These are phyloP conservation scores for Gymnocephalus cernua DNA, from an alignment of 2,113 vertebrate genomes.

Conservation along the genomic window DNA sequence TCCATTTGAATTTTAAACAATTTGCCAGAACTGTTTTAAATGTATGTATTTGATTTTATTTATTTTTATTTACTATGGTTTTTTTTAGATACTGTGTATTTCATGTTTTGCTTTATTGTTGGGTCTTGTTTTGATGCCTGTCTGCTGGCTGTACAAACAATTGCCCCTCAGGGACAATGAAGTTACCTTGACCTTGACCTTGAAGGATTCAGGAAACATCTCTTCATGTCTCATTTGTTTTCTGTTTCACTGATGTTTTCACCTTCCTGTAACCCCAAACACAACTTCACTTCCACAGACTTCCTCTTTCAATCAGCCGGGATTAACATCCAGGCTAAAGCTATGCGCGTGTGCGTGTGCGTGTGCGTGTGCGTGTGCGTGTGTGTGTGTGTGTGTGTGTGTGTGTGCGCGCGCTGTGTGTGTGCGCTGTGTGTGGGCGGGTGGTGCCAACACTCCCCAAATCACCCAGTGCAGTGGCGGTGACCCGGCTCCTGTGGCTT, in stretches of 20 bases:
- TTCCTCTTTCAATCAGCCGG: constrained; percentile 10
- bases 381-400: not conserved
- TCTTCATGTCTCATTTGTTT: not conserved
- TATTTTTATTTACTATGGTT: no score
- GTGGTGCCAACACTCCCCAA: not conserved
- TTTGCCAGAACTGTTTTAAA: no score
- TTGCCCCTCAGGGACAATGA: no score
- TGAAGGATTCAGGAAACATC: not conserved
- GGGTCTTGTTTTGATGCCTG: no score
- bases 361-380: not conserved
- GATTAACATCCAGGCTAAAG: not conserved
- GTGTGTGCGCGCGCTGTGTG: not conserved
- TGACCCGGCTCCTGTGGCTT: constrained; percentile 1
- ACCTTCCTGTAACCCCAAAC: not conserved
- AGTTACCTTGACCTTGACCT: no score
- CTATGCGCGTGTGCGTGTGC: not conserved
- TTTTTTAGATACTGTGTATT: no score
- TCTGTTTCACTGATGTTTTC: not conserved
- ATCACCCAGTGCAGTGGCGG: constrained; percentile 13
- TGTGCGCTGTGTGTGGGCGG: not conserved
- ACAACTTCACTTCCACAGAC: constrained; percentile 2
- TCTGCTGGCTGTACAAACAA: no score
- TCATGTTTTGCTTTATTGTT: no score
- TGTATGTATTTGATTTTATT: no score
- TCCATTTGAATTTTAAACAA: no score